Percentiles rank a stretch among this genome's conserved stretches.
Conservation (phyloP, 2,888 invertebrate genomes). For the Rhingia rostrata region DNA sequence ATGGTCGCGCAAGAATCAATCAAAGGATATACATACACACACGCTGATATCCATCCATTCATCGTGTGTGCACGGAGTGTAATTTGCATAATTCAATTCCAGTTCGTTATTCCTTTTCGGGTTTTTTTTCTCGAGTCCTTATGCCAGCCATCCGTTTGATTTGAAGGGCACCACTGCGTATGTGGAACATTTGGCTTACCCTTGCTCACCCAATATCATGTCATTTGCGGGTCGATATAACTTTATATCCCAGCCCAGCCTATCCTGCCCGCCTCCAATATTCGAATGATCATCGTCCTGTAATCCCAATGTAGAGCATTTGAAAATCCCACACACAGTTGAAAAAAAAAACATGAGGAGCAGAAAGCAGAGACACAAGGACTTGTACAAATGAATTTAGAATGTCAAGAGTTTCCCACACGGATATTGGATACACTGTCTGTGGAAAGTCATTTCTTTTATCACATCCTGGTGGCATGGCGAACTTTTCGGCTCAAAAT, state of each 20-base stretch:
- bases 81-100: conserved; percentile 74
- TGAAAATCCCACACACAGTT: conserved; percentile 28
- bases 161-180: conserved; percentile 71
- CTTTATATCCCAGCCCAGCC: conserved; percentile 62
- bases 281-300: conserved; percentile 65
- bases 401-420: conserved; percentile 51
- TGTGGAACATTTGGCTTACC: conserved; percentile 66
- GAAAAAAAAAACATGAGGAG: conserved; percentile 19
- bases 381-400: conserved; percentile 72
- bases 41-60: conserved; percentile 58
- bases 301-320: conserved; percentile 56
- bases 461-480: conserved; percentile 50
- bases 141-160: conserved; percentile 25
- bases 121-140: conserved; percentile 15
- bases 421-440: conserved; percentile 61
- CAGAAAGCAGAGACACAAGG: conserved; percentile 56
- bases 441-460: conserved; percentile 47
- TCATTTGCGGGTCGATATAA: conserved; percentile 74
- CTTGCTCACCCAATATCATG: conserved; percentile 62
- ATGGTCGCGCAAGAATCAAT: conserved; percentile 73
- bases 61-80: conserved; percentile 57
- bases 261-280: conserved; percentile 45
- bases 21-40: conserved; percentile 44
- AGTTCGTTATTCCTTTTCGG: conserved; percentile 30
- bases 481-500: conserved; percentile 63